Base-by-base conservation (phyloP, 2,888 invertebrate species). In the Pherbina coryleti region DNA sequence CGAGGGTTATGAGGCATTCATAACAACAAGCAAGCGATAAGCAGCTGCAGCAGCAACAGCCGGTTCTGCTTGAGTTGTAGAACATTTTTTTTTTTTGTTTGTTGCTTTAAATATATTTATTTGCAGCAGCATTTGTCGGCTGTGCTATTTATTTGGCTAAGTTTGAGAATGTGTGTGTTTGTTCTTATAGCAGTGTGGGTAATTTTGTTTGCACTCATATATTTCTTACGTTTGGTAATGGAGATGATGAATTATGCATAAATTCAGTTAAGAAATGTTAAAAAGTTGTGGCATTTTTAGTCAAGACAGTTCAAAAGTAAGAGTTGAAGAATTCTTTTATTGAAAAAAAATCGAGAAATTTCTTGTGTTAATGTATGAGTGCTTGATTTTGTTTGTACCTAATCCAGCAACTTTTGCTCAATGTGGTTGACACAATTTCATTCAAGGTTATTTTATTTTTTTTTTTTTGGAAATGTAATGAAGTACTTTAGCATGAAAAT, bases 211-310 rank as follows among this genome's bases (percentile, higher is more conserved):
- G 19, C 67, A 22, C 22, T n/a, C 67, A 9, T 55, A 14, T 28
- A 60, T 44, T 60, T 60, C 67, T 19, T 37, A 11, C 44, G 37
- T 37, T 67, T 37, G 11, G 37, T 34, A 22, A 37, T 37, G 44
- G 67, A 67, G n/a, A n/a, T n/a, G n/a, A 67, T 67, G 67, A 67
- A 67, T 67, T 19, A 67, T 44, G 44, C 57, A 60, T 60, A 60
- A 25, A 60, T 60, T 60, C 11, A 2, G 25, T 28, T 19, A 60
- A 55, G 17, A 11, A n/a, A 5, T 22, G 55, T 14, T 55, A 60
- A 28, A 28, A 60, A 25, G 5, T 60, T 60, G 25, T 19, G 57
- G 57, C 28, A 9, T 25, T 60, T 25, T 60, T 28, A 14, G 25
- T 60, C 9, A 4, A 44, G 44, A 44, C 31, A 31, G 5, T 5